phyloP scores from a whole-genome alignment of 2,113 vertebrate genomes.

The Geococcyx californianus region DNA sequence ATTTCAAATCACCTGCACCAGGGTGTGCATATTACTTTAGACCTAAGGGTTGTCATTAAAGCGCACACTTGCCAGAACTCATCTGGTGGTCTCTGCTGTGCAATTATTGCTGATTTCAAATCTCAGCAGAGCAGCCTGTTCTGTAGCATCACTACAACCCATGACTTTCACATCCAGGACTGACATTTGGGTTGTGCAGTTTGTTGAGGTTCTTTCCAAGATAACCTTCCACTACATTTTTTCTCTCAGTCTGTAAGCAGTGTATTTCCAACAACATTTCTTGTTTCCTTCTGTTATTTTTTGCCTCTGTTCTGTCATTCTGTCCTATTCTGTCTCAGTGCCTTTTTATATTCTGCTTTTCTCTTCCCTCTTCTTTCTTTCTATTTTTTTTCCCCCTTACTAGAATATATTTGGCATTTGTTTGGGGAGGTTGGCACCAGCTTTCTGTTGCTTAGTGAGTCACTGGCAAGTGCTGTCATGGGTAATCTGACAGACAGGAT shows the following conservation, averaged over 20 bases:
- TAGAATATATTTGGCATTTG: constrained; percentile 45
- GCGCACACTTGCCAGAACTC: background rate
- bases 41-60: background rate
- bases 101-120: background rate
- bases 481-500: constrained; percentile 31
- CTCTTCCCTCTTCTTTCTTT: background rate
- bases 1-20: background rate
- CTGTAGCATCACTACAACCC: background rate
- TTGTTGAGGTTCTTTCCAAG: background rate
- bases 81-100: background rate
- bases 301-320: constrained; percentile 10
- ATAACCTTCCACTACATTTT: background rate
- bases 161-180: background rate
- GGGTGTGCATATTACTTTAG: background rate
- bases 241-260: background rate
- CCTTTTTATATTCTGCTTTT: constrained; percentile 39
- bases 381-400: background rate
- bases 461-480: constrained; percentile 17
- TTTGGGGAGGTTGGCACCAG: constrained; percentile 26
- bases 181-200: background rate
- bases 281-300: background rate
- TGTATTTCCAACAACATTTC: background rate
- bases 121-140: background rate
- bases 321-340: background rate
- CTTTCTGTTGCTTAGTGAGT: constrained; percentile 33